These are phyloP conservation scores for Strigamia transsilvanica DNA, from an alignment of 2,888 invertebrate species.

Conservation along the genomic window DNA sequence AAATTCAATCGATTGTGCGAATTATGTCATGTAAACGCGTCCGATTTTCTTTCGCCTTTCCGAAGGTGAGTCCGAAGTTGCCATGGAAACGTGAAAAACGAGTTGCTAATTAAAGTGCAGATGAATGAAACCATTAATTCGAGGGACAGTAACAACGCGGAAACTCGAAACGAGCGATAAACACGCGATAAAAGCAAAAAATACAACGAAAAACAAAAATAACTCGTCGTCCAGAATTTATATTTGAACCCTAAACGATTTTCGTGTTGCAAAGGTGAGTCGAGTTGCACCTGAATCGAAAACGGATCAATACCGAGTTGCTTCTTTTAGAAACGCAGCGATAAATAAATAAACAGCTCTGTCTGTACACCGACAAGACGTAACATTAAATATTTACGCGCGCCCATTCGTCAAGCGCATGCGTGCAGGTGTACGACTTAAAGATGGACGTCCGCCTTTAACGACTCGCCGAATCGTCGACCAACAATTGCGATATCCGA, in stretches of 20 bases:
- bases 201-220: background rate
- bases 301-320: conserved; percentile 2
- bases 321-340: conserved; percentile 26
- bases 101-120: conserved; percentile 13
- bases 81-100: conserved; percentile 9
- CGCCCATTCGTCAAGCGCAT: conserved; percentile 6
- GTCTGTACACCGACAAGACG: conserved; percentile 38
- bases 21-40: too few relatives aligned
- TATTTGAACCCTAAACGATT: background rate
- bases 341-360: conserved; percentile 37
- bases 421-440: background rate
- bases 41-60: background rate
- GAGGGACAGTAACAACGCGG: background rate
- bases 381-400: conserved; percentile 21
- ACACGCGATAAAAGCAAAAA: background rate
- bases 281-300: conserved; percentile 18
- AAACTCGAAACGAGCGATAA: background rate
- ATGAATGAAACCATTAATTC: conserved; percentile 23
- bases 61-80: background rate
- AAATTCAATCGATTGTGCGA: too few relatives aligned
- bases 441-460: background rate
- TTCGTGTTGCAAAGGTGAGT: background rate
- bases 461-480: background rate
- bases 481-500: background rate
- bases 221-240: background rate